These are phyloP conservation scores for Morus bassanus DNA, from an alignment of 2,797 vertebrate species.

Conservation along the genomic window DNA sequence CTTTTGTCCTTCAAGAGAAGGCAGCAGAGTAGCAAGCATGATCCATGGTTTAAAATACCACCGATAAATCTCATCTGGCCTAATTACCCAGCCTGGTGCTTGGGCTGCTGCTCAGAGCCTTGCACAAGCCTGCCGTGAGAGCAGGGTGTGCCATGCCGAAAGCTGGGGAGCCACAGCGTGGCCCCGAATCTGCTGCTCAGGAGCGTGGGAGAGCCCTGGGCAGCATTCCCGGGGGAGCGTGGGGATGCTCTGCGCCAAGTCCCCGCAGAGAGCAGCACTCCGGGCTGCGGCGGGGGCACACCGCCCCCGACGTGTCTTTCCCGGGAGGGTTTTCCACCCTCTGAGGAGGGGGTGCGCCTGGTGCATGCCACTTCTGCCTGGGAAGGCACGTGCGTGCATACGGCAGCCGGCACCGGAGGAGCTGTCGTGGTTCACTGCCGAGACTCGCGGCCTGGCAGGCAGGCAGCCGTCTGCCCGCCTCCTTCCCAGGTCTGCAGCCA, in stretches of 20 bases:
- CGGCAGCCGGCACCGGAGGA: background rate
- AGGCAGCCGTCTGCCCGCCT: background rate
- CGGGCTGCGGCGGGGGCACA: background rate
- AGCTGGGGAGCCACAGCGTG: background rate
- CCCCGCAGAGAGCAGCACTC: background rate
- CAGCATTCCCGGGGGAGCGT: fast-evolving
- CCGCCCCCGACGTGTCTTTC: background rate
- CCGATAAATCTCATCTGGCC: background rate
- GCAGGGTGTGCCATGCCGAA: fast-evolving
- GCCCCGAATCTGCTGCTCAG: background rate
- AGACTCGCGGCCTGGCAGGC: background rate
- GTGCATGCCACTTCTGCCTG: fast-evolving
- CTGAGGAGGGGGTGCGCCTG: background rate
- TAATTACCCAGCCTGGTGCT: background rate
- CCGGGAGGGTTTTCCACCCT: background rate
- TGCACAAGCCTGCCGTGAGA: fast-evolving
- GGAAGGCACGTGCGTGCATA: background rate
- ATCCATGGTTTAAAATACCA: background rate
- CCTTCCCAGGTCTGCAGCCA: background rate
- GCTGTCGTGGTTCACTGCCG: background rate
- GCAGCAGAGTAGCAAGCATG: background rate
- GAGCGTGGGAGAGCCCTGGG: background rate
- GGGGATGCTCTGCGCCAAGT: background rate
- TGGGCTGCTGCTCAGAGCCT: background rate
- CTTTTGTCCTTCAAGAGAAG: background rate